Base-by-base conservation (phyloP, 2,888 invertebrate species). In the Sinodicranocentrus sp. region DNA sequence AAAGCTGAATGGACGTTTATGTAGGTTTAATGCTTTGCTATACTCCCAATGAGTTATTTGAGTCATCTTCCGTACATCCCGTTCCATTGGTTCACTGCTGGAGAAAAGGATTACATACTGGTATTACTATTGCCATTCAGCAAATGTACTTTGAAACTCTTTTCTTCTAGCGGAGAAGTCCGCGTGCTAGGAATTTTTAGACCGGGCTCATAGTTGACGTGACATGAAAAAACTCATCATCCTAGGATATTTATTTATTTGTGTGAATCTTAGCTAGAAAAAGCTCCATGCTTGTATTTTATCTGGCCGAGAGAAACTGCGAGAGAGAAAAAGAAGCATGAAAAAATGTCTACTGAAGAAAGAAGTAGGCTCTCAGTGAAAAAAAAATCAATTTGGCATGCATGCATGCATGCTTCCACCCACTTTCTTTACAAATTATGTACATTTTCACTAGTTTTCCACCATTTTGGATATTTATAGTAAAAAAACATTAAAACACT, bases 171-270 rank as follows among this genome's bases (percentile, higher is more conserved):
- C 17, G 17, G 17, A 48, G 17, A 5, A 5, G 48, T 48, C 48
- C 3, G 48, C 48, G 8, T 48, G n/a, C 39, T 48, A n/a, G 48
- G n/a, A 48, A 48, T 3, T 3, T 33, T 6, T 10, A 10, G 48
- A 10, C 48, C 5, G 48, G 48, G 15, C 48, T 48, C 48, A 48
- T 48, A n/a, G 8, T 48, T 48, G 48, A 48, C 48, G 48, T 48
- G 48, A 48, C 48, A 48, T 48, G 33, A 33, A 48, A 17, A 48
- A 48, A 48, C 48, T 48, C 48, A 48, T 48, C 48, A 48, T 17
- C n/a, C 48, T 15, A 48, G 33, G 33, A 33, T 33, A 33, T 33
- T 33, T 33, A 33, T 33, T 33, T 33, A 33, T 33, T 33, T 33
- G 33, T 33, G 33, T 3, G 33, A 33, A 33, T 6, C 10, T 6